Evolutionary conservation across 2,797 vertebrate genomes (phyloP), one percentile per base, ranked within the genome.

Genomic region (Cichlasoma orientale): DNA sequence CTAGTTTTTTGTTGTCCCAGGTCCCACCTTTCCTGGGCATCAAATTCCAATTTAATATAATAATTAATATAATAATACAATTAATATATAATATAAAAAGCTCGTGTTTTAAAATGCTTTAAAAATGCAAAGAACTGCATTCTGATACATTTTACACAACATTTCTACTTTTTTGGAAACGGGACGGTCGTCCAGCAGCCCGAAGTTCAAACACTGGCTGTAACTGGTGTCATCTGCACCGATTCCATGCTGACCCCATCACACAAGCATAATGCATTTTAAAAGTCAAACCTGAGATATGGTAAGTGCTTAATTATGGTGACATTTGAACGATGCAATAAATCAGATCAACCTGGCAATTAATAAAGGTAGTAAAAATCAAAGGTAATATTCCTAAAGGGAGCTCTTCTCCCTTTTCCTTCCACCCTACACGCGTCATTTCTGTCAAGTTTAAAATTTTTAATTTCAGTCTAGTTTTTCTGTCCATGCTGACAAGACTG

Each of bases 271-370:
- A 72, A 72, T 69, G 69, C 73, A 77, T 82, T 36, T 84, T 82
- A 80, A 74, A 72, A 38, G 38, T 52, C 10, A 9, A 71, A 56
- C 55, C 73, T 69, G 33, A 76, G 69, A 72, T 84, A 80, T 80
- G 86, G 88, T 80, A 80, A 72, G 77, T 21, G 18, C 56, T 76
- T 81, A 83, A 85, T 86, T 71, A 84, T 31, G 3, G 55, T 84
- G 88, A 82, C 87, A 88, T 89, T 88, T 86, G 75, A 82, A 63
- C 78, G 50, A 84, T 56, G 47, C 72, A 83, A 83, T 74, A 54
- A 84, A 82, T 79, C 72, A 87, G 83, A 81, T 81, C 72, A 84
- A 57, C 56, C 55, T 58, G 72, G 77, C 47, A 82, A 88, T 86
- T 89, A 63, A 77, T 89, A 18, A 57, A 56, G 71, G 80, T 66